These are phyloP conservation scores for Podocnemis expansa DNA, from an alignment of 2,113 vertebrate species.

Conservation along the genomic window DNA sequence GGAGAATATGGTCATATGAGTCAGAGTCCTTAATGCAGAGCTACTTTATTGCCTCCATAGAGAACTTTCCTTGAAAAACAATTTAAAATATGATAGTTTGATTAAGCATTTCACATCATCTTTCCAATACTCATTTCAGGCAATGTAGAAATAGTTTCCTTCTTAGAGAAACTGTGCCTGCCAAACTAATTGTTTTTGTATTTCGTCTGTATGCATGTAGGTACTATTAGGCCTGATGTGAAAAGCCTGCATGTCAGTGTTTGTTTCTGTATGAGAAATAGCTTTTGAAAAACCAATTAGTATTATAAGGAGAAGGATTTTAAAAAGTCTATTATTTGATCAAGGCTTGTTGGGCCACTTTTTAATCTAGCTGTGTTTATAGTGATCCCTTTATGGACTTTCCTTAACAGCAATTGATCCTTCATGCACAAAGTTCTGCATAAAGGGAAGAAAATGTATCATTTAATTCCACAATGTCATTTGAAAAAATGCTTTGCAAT, in stretches of 20 bases:
- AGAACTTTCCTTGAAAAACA: not conserved
- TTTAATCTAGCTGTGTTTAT: not conserved
- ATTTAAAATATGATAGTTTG: not conserved
- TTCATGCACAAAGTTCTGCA: not conserved
- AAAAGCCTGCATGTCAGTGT: not conserved
- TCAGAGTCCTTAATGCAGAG: not conserved
- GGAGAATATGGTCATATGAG: not conserved
- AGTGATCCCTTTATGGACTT: not conserved
- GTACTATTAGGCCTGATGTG: not conserved
- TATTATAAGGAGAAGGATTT: not conserved
- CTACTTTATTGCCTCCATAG: not conserved
- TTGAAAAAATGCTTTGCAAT: not conserved
- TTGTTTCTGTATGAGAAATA: not conserved
- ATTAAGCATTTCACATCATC: not conserved
- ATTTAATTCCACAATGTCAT: not conserved
- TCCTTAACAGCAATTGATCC: not conserved
- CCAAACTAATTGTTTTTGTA: not conserved
- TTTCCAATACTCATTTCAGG: not conserved
- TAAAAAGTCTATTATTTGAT: not conserved
- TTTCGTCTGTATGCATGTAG: not conserved
- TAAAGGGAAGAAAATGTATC: not conserved
- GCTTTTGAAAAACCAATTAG: not conserved
- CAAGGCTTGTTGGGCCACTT: not conserved
- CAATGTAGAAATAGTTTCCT: not conserved
- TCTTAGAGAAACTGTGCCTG: not conserved